phyloP scores from a whole-genome alignment of 2,888 invertebrate species.

The Tanypteryx hageni region DNA sequence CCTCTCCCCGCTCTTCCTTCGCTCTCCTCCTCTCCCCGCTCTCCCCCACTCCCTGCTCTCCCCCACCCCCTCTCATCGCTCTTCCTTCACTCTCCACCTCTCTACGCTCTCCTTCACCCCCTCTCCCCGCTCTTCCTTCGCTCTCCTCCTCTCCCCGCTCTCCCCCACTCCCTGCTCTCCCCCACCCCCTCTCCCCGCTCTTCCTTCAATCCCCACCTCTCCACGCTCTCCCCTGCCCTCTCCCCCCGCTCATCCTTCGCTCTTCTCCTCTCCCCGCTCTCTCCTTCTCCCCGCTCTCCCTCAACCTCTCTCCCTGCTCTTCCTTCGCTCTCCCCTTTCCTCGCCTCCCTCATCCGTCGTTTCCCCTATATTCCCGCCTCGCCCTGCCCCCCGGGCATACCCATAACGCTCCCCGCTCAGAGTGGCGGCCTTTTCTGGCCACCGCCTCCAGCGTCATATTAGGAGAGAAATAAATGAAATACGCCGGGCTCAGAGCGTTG shows the following conservation, averaged over 20 bases:
- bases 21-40: not conserved
- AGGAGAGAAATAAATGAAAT: slow-evolving; percentile 32
- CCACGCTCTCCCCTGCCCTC: not conserved
- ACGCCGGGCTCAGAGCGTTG: not conserved
- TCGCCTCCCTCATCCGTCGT: not conserved
- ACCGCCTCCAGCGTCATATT: slow-evolving; percentile 22
- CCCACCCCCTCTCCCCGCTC: not conserved
- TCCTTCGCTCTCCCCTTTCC: not conserved
- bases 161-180: not conserved
- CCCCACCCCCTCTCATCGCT: too few species aligned
- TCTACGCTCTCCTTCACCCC: not conserved
- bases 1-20: too few species aligned
- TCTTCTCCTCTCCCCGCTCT: not conserved
- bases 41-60: not conserved
- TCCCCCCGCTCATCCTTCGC: not conserved
- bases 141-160: not conserved
- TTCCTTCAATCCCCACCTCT: not conserved
- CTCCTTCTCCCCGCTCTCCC: not conserved
- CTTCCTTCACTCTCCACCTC: not conserved
- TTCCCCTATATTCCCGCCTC: not conserved
- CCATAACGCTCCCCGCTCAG: not conserved
- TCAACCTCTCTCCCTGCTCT: not conserved
- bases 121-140: not conserved
- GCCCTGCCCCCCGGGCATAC: not conserved
- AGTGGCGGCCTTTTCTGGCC: slow-evolving; percentile 7